Evolutionary conservation across 2,113 vertebrate species (phyloP).

Genomic region (Ictidomys tridecemlineatus): DNA sequence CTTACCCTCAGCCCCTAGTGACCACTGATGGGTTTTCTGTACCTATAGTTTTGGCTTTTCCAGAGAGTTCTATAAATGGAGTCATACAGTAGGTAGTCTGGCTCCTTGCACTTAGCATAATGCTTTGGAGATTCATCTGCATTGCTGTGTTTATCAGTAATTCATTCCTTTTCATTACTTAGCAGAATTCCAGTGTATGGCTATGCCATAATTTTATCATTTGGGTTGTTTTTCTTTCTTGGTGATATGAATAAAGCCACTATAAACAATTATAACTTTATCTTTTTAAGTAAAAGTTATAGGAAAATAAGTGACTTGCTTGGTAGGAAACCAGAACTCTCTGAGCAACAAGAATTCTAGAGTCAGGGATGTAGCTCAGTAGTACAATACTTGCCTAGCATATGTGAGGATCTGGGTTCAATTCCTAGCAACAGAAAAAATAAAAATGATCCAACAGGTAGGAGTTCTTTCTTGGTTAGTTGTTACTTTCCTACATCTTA

Average conservation of each 20-base stretch:
- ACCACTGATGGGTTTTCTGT: not conserved
- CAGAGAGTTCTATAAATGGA: not conserved
- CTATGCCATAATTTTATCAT: not conserved
- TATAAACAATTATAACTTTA: not conserved
- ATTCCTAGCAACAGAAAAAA: not conserved
- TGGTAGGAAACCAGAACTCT: conserved; percentile 26
- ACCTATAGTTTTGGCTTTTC: conserved; percentile 5
- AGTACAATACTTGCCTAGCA: not conserved
- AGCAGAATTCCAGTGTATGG: not conserved
- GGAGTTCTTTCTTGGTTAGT: not conserved
- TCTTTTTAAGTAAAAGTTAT: conserved; percentile 78
- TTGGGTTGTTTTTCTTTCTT: conserved; percentile 39
- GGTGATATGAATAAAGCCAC: not conserved
- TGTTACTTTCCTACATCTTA: no score
- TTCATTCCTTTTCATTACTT: not conserved
- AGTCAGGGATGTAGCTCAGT: not conserved
- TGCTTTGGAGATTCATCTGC: not conserved
- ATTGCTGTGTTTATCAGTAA: not conserved
- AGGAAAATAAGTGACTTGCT: conserved; percentile 63
- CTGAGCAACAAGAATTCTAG: not conserved
- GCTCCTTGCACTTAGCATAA: not conserved
- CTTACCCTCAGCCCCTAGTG: not conserved
- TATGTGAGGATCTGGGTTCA: not conserved
- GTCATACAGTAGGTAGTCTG: not conserved
- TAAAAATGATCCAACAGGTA: not conserved